Evolutionary conservation across 1,140 invertebrate genomes (phyloP), one percentile per base, ranked within the genome.

Genomic region (Cyrtorhinus lividipennis): DNA sequence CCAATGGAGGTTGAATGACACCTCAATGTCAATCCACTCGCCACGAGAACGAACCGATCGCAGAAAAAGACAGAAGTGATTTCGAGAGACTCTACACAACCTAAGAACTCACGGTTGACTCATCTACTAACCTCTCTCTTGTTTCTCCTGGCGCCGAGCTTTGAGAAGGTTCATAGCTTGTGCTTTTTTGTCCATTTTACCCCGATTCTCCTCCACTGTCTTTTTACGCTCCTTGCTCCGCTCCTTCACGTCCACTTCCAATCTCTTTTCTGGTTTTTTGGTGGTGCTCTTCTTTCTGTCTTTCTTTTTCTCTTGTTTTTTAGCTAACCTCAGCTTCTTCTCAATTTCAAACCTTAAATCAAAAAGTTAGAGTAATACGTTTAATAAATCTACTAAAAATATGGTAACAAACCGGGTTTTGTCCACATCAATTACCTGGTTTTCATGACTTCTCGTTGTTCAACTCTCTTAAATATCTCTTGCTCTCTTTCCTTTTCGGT

Each of bases 401-500:
- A 48, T 2, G 13, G 23, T 2, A 13, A 13, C 18, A 22, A 48
- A n/a, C 46, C 23, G 18, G 18, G 18, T 48, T 48, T 38, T 38
- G 30, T 38, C 15, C 30, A 38, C n/a, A 15, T 38, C 5, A 38
- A 5, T 38, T 66, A 86, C 84, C 86, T 81, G 2, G 89, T 95
- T 72, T 91, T 91, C 80, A 96, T 85, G 0, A 90, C 81, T 77
- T 96, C 92, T 69, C 95, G 78, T 71, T 92, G 85, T 74, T 98
- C 95, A 58, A 95, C 92, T 61, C 95, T 81, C 72, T 96, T 95
- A 72, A 92, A 98, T 69, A 98, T 88, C 76, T 97, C 94, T 67
- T 95, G 92, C 75, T 98, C 95, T 64, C 95, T 77, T 73, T 98
- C 95, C 71, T 95, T 96, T 71, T 98, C 95, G 0, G 94, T 97